These are phyloP conservation scores for Philonicus albiceps DNA, from an alignment of 2,888 invertebrate species.

Conservation along the genomic window DNA sequence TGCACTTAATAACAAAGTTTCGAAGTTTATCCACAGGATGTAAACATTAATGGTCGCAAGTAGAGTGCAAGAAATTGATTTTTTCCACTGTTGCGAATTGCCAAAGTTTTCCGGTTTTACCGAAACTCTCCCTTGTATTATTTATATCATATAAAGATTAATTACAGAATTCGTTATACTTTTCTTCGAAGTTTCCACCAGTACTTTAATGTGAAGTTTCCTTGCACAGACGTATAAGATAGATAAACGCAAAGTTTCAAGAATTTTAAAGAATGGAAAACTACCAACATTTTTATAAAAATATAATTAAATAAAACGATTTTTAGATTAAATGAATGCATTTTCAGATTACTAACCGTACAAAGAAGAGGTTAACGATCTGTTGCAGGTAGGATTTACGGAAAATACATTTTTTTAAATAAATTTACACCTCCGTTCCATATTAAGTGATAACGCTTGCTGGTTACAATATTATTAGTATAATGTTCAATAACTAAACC, in stretches of 20 bases:
- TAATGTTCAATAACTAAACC: no score
- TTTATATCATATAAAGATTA: background rate
- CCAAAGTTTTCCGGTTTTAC: background rate
- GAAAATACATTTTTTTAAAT: no score
- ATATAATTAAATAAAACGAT: no score
- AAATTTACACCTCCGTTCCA: no score
- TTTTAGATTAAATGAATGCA: no score
- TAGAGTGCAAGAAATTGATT: constrained; percentile 14
- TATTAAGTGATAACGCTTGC: no score
- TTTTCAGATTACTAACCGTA: no score
- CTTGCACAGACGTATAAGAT: background rate
- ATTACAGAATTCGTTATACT: background rate
- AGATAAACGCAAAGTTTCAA: background rate
- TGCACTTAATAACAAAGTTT: constrained; percentile 27
- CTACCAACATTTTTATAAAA: background rate
- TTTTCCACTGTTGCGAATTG: background rate
- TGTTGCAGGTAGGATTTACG: no score
- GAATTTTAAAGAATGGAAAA: no score
- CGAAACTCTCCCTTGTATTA: background rate
- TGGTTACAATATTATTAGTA: no score
- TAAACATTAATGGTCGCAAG: constrained; percentile 23
- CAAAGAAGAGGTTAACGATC: no score
- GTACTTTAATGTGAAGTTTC: background rate
- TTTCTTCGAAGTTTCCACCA: background rate
- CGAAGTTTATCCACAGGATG: constrained; percentile 4